Evolutionary conservation across 2,797 vertebrate species (phyloP).

Genomic region (Lemur catta): DNA sequence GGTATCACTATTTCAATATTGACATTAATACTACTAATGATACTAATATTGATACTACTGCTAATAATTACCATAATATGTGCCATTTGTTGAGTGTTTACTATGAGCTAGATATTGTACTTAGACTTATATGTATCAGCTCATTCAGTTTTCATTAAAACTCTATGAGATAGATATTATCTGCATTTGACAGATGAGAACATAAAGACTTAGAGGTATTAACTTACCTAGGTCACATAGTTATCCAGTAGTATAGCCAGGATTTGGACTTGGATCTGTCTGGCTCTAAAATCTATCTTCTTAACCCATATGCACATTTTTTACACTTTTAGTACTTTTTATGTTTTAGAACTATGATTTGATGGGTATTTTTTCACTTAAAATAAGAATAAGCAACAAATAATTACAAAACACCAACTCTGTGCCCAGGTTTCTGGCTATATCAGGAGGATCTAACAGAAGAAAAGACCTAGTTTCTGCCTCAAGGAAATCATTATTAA

Average conservation of each 20-base stretch:
- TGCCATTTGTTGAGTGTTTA: neutral
- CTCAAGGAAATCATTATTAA: neutral
- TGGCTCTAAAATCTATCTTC: neutral
- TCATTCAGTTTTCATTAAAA: neutral
- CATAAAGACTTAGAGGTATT: neutral
- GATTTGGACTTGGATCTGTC: neutral
- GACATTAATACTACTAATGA: neutral
- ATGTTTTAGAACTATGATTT: neutral
- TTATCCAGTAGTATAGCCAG: neutral
- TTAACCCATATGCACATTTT: neutral
- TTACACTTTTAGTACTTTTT: neutral
- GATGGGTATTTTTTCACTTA: neutral
- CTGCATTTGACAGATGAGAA: neutral
- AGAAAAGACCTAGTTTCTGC: neutral
- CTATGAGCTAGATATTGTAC: neutral
- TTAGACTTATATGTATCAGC: neutral
- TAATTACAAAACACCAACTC: neutral
- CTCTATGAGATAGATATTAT: neutral
- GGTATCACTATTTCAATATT: neutral
- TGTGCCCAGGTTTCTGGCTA: neutral
- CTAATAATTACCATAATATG: neutral
- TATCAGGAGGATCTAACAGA: neutral
- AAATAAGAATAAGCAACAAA: neutral
- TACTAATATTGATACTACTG: neutral
- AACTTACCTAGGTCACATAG: neutral